Evolutionary conservation across 2,888 invertebrate genomes (phyloP).

Genomic region (Drosophila buzzatii): DNA sequence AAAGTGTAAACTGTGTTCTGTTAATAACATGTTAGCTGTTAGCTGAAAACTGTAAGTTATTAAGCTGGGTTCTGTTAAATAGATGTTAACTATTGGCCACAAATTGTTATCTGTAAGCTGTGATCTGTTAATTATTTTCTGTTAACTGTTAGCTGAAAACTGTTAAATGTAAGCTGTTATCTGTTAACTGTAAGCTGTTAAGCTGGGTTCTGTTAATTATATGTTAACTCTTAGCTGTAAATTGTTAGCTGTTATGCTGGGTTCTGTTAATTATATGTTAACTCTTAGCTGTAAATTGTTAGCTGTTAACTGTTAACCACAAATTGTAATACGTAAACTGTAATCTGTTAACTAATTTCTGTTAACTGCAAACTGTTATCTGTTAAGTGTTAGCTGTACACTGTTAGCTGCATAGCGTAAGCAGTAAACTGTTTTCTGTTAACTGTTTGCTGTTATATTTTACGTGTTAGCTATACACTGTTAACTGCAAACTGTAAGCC

Average conservation of each 20-base stretch:
- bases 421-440: conserved; percentile 30
- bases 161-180: not conserved
- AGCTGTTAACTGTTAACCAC: not conserved
- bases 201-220: not conserved
- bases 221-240: not conserved
- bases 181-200: too few relatives aligned
- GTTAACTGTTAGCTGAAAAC: conserved; percentile 28
- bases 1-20: not conserved
- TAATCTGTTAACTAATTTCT: conserved; percentile 20
- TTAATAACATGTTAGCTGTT: not conserved
- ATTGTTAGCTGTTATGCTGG: conserved; percentile 22
- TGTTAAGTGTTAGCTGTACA: conserved; percentile 19
- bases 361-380: not conserved
- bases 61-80: not conserved
- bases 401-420: not conserved
- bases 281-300: conserved; percentile 5
- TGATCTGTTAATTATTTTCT: conserved; percentile 8
- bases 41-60: too few relatives aligned
- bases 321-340: conserved; percentile 27
- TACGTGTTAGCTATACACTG: conserved; percentile 1
- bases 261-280: not conserved
- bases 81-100: not conserved
- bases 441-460: conserved; percentile 18
- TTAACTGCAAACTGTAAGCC: not conserved
- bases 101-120: conserved; percentile 25